Conservation (phyloP, 2,888 invertebrate species). For the Adela reaumurella region DNA sequence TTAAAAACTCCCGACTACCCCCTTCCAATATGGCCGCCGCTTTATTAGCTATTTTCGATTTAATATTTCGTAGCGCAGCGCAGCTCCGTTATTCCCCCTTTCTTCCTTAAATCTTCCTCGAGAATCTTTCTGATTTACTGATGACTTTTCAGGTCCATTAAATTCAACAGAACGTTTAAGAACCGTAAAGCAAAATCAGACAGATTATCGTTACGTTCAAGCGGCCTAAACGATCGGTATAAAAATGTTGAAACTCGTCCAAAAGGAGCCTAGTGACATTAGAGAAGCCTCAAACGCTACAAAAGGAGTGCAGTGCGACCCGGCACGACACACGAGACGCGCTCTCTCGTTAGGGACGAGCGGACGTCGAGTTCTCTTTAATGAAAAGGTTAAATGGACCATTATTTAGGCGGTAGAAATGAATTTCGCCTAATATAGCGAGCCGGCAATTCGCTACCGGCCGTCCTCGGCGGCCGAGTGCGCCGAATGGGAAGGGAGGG, state of each 20-base stretch:
- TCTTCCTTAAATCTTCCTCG: no score
- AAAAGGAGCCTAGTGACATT: no score
- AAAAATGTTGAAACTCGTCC: no score
- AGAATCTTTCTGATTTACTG: no score
- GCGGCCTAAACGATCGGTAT: no score
- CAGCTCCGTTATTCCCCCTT: no score
- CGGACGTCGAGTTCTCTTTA: neutral
- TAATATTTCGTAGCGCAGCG: neutral
- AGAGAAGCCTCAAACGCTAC: no score
- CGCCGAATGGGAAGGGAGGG: neutral
- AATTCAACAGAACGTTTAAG: no score
- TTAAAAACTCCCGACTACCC: neutral
- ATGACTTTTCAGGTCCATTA: no score
- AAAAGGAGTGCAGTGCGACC: no score
- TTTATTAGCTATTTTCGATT: neutral
- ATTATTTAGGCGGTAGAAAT: conserved; percentile 10
- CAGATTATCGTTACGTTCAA: no score
- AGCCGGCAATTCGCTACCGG: conserved; percentile 1
- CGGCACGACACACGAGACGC: neutral
- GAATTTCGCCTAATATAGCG: conserved; percentile 9
- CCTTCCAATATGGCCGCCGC: neutral
- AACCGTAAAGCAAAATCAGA: no score
- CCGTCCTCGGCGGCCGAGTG: neutral
- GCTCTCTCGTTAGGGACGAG: neutral
- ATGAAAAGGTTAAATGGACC: conserved; percentile 6